A percentile compares a stretch with the other conserved stretches of the same genome.
These are phyloP conservation scores for Chaetops frenatus DNA, from an alignment of 2,113 vertebrate species.

Conservation along the genomic window DNA sequence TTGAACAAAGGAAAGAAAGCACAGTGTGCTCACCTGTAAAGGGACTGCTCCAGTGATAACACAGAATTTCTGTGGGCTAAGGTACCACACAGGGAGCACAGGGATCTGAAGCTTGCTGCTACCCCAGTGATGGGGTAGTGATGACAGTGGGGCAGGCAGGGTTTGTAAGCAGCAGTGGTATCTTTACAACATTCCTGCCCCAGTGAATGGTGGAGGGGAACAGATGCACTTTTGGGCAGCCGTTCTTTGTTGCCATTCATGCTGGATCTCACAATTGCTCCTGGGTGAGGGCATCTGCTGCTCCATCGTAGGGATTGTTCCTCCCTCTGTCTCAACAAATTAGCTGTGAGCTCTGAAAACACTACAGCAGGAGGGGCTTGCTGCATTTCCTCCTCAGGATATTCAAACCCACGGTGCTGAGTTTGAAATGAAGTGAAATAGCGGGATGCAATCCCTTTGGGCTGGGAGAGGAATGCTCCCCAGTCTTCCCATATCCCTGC, in stretches of 20 bases:
- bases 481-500: not conserved
- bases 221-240: not conserved
- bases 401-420: not conserved
- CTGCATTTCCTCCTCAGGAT: not conserved
- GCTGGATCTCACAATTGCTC: not conserved
- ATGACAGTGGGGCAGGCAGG: not conserved
- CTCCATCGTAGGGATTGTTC: not conserved
- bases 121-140: not conserved
- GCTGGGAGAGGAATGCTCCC: not conserved
- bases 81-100: accelerated
- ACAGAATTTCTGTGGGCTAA: not conserved
- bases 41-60: not conserved
- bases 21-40: not conserved
- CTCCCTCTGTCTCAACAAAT: not conserved
- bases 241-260: not conserved
- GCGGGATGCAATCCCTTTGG: not conserved
- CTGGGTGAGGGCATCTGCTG: not conserved
- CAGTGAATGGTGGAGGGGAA: not conserved
- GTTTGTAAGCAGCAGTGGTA: not conserved
- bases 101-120: not conserved
- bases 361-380: not conserved
- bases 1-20: not conserved
- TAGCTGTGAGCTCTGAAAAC: not conserved
- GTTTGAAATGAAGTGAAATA: not conserved
- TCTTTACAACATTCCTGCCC: not conserved